Base-by-base conservation (phyloP, 2,113 vertebrate species). In the Danionella cerebrum region DNA sequence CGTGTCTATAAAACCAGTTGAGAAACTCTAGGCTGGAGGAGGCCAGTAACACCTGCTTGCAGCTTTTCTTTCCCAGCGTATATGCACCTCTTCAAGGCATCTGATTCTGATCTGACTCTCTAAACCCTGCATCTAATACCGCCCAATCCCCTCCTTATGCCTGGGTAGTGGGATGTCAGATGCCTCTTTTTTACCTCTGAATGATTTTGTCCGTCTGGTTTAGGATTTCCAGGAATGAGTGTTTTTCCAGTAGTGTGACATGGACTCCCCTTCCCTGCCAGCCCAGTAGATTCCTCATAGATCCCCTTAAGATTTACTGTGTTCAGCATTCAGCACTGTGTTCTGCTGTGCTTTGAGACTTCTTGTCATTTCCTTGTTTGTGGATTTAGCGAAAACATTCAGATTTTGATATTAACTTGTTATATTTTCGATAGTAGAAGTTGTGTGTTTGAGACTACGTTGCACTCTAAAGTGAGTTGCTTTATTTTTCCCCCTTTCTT, bases 121-220 rank as follows among this genome's bases (percentile, higher is more conserved):
- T 90, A 92, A 94, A 86, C 84, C 78, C 76, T 88, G 86, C 86
- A 84, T 87, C 89, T 85, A 88, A 83, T 82, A 77, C 77, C 67
- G 75, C 53, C 50, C 73, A 72, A 33, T 13, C n/a, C 16, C 60
- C 51, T 31, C 53, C 36, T 79, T 71, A 69, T 75, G 77, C 60
- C 85, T 75, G 76, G 65, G 58, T 70, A 31, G 58, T 57, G 77
- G 66, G 83, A 67, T 78, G 55, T 71, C 83, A 79, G 72, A 75
- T 72, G 75, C 89, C 88, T 80, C 90, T 54, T 82, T 51, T 57
- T 75, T 59, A 29, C 51, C 65, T 70, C 74, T 83, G 25, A 76
- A 73, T 83, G 81, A 4, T 68, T 75, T 22, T 62, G n/a, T n/a
- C n/a, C 16, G 47, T 64, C 27, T 53, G 16, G 16, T 60, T 74